Evolutionary conservation across 2,888 invertebrate species (phyloP), one percentile per base, ranked within the genome.

Genomic region (Phortica okadai): DNA sequence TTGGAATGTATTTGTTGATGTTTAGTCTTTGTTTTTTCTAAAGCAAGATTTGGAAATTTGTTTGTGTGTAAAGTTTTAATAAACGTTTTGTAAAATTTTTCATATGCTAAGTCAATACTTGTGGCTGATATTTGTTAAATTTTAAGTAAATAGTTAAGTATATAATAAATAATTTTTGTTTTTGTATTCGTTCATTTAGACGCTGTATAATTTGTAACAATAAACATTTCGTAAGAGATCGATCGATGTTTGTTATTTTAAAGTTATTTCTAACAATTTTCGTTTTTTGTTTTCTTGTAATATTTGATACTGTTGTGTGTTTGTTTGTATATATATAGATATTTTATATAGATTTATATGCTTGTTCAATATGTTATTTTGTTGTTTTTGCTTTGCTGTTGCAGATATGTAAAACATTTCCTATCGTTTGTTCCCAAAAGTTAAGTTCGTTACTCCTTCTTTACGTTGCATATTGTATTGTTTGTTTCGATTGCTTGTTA

Each of bases 361-460:
- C 5, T 75, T 73, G 58, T 64, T 69, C 58, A 69, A 67, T 74
- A 72, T 62, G 56, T 72, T 78, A 72, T 44, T 44, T 69, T 16
- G 25, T 76, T 74, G 41, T 0, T 62, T 41, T 73, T 58, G 70
- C 74, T 64, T 74, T 78, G 75, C 79, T 79, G 70, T 77, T 83
- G 79, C 80, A 84, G 89, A 88, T 88, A 89, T 89, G 89, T 80
- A 76, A 81, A 82, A 77, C 81, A 82, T 85, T 83, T 84, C 81
- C 80, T 81, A 62, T 73, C 74, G 80, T 76, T 76, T 89, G 88
- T 85, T 85, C 88, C 88, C 88, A 82, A 83, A 86, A 81, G 77
- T 81, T 77, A 77, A 83, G 79, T 81, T 79, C 77, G 76, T 78
- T 79, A 74, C 5, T 50, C 45, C 21, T 25, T 50, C 42, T 75